These are phyloP conservation scores for Brachypodius melanocephalos DNA, from an alignment of 2,113 vertebrate species.

Conservation along the genomic window DNA sequence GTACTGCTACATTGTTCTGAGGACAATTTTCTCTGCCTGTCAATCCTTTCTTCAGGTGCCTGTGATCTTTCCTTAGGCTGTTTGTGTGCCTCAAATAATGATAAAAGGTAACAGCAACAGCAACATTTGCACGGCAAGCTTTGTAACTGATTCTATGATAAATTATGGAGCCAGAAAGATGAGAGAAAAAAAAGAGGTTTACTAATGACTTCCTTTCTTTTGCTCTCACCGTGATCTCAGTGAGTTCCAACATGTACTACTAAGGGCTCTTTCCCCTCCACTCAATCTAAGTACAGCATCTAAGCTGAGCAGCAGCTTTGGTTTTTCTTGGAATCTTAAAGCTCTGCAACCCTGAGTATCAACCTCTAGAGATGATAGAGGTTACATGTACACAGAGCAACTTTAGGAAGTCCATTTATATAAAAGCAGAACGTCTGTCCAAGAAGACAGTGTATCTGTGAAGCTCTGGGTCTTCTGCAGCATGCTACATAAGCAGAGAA, in stretches of 20 bases:
- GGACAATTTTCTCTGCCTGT: neutral
- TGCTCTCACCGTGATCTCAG: constrained; percentile 5
- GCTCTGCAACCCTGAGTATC: neutral
- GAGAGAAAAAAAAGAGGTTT: neutral
- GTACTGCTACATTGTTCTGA: neutral
- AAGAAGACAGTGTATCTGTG: neutral
- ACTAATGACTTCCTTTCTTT: neutral
- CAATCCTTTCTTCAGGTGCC: neutral
- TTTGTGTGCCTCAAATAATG: neutral
- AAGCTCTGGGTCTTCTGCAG: neutral
- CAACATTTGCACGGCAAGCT: neutral
- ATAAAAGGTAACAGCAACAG: neutral
- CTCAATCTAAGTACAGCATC: constrained; percentile 29
- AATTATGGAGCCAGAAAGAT: neutral
- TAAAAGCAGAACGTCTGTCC: neutral
- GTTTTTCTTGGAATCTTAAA: constrained; percentile 11
- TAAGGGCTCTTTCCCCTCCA: constrained; percentile 9
- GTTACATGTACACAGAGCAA: neutral
- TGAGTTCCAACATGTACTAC: neutral
- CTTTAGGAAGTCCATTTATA: neutral
- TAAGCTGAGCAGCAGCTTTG: constrained; percentile 26
- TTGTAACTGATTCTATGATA: neutral
- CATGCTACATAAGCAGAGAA: neutral
- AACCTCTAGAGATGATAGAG: neutral
- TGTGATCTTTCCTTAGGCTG: neutral